These are phyloP conservation scores for Ispidina picta DNA, from an alignment of 2,797 vertebrate species.

Conservation along the genomic window DNA sequence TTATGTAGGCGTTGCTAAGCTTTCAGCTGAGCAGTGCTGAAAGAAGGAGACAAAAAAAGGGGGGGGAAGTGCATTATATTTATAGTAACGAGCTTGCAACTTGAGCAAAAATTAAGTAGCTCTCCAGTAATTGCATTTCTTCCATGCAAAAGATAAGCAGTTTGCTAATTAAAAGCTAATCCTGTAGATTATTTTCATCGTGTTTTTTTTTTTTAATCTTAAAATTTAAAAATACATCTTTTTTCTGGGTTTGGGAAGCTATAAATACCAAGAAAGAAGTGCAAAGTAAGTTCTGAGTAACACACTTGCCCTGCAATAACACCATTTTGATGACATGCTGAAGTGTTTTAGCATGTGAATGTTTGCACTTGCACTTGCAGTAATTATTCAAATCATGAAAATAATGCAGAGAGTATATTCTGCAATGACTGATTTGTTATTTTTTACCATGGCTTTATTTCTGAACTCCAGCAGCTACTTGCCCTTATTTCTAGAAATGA, in stretches of 20 bases:
- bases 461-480: background rate
- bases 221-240: background rate
- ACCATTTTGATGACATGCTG: background rate
- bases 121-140: background rate
- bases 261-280: background rate
- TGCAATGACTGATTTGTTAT: background rate
- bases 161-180: background rate
- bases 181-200: background rate
- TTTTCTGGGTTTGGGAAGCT: background rate
- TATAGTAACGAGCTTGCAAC: background rate
- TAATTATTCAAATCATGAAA: background rate
- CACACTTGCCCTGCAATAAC: background rate
- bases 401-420: background rate
- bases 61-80: background rate
- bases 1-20: background rate
- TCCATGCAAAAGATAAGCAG: background rate
- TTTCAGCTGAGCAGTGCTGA: background rate
- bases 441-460: constrained; percentile 1
- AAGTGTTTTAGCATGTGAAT: background rate
- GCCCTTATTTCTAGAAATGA: constrained; percentile 46
- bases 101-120: background rate
- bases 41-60: background rate
- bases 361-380: background rate
- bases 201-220: background rate
- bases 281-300: background rate